Percentiles rank a stretch among this genome's conserved stretches.
phyloP scores from a whole-genome alignment of 1,140 invertebrate genomes.

The Drosophila busckii region DNA sequence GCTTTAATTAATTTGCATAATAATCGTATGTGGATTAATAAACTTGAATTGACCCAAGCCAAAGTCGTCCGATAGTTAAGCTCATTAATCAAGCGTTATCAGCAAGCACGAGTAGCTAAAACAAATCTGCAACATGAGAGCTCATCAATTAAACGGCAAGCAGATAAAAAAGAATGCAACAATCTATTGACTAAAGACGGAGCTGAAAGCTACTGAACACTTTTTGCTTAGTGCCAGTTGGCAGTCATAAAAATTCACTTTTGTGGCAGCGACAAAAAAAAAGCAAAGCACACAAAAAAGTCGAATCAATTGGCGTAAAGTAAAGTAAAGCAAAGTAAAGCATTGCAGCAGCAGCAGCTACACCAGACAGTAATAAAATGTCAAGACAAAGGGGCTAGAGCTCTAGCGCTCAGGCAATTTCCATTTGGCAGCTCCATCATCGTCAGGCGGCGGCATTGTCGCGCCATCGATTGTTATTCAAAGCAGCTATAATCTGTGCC shows the following conservation, averaged over 20 bases:
- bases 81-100: constrained; percentile 37
- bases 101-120: not conserved
- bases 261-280: constrained; percentile 41
- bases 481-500: constrained; percentile 73
- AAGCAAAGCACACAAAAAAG: constrained; percentile 40
- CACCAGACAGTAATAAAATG: constrained; percentile 66
- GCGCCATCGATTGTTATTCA: constrained; percentile 75
- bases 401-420: constrained; percentile 4
- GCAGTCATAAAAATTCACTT: constrained; percentile 62
- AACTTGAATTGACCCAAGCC: constrained; percentile 31
- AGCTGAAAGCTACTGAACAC: no score
- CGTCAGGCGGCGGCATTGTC: constrained; percentile 47
- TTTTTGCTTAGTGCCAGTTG: no score
- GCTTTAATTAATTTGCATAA: constrained; percentile 27
- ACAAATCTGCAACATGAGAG: constrained; percentile 8
- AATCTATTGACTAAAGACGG: no score
- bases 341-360: constrained; percentile 27
- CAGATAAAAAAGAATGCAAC: no score
- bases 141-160: not conserved
- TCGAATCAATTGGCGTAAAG: constrained; percentile 11
- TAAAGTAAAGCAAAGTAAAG: constrained; percentile 12
- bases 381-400: constrained; percentile 29
- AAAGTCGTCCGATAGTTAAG: constrained; percentile 15
- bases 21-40: constrained; percentile 37
- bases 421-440: constrained; percentile 52